Evolutionary conservation across 2,797 vertebrate species (phyloP).

Genomic region (Acestrorhynchus altus): DNA sequence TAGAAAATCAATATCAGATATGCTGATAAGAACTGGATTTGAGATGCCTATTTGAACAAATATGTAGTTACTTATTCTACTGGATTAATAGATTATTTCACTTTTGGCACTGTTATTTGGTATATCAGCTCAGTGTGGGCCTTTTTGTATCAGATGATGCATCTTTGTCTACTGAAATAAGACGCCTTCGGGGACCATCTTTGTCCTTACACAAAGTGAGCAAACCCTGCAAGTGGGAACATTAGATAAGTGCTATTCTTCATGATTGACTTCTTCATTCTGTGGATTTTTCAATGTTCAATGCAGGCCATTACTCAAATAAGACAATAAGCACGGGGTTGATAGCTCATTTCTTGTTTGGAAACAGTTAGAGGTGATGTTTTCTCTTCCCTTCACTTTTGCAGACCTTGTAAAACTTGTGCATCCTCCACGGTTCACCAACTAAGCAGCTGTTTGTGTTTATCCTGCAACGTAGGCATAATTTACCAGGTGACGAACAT

Average conservation of each 20-base stretch:
- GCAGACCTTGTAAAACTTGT: background rate
- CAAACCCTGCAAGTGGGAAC: background rate
- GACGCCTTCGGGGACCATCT: background rate
- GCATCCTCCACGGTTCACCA: background rate
- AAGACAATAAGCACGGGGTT: background rate
- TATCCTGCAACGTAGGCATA: constrained; percentile 20
- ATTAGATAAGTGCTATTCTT: background rate
- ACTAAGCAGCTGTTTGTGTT: constrained; percentile 26
- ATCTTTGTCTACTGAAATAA: constrained; percentile 13
- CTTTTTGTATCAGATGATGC: constrained; percentile 13
- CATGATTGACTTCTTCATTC: background rate
- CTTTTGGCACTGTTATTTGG: background rate
- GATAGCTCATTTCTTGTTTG: background rate
- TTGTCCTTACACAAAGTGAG: background rate
- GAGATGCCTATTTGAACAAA: too few species aligned
- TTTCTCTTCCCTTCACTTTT: background rate
- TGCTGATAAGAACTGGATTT: too few species aligned
- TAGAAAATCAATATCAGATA: too few species aligned
- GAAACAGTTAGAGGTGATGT: background rate
- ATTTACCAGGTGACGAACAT: constrained; percentile 23
- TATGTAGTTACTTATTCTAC: background rate
- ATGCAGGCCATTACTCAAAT: background rate
- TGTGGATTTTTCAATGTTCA: background rate
- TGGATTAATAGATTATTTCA: background rate
- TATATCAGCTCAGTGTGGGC: background rate